Conservation (phyloP, 2,888 invertebrate genomes). For the Diplazon laetatorius region DNA sequence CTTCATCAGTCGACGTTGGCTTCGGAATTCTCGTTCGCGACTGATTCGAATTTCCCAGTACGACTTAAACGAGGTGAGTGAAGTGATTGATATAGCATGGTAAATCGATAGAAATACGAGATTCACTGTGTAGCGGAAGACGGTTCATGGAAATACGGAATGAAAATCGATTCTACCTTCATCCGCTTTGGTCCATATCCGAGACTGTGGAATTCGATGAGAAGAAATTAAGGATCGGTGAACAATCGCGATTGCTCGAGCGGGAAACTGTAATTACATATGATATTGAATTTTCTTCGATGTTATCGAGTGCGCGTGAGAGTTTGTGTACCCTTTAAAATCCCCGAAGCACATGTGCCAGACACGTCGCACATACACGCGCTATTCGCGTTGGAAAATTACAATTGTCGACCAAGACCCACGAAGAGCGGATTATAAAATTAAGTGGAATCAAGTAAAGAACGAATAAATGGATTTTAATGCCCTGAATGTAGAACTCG, state of each 20-base stretch:
- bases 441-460: conserved; percentile 31
- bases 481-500: background rate
- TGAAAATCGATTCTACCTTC: conserved; percentile 48
- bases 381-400: conserved; percentile 38
- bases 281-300: conserved; percentile 55
- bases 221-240: conserved; percentile 53
- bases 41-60: conserved; percentile 49
- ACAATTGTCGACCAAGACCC: conserved; percentile 37
- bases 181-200: background rate
- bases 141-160: conserved; percentile 35
- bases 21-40: conserved; percentile 26
- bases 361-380: conserved; percentile 1
- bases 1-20: conserved; percentile 19
- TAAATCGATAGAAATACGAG: conserved; percentile 41
- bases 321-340: conserved; percentile 48
- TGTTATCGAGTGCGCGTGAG: background rate
- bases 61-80: conserved; percentile 54
- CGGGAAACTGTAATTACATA: conserved; percentile 57
- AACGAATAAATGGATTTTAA: conserved; percentile 8
- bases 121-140: too few relatives aligned
- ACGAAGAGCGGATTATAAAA: conserved; percentile 20
- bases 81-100: conserved; percentile 54
- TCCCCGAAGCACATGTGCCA: conserved; percentile 24
- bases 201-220: conserved; percentile 43
- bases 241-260: conserved; percentile 51